Conservation (phyloP, 2,888 invertebrate genomes). For the Lycophotia porphyrea region DNA sequence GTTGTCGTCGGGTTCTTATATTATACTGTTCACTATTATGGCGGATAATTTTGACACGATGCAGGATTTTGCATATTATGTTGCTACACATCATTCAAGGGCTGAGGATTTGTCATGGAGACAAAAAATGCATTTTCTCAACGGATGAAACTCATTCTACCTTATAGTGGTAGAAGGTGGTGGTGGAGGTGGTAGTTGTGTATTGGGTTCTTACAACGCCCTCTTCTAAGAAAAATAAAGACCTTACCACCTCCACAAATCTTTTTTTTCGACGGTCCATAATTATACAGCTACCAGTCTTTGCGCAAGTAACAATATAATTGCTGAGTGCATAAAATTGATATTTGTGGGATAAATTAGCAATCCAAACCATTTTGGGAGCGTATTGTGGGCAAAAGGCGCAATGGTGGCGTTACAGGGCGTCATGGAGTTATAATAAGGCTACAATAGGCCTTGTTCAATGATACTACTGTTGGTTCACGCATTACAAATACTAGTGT, state of each 20-base stretch:
- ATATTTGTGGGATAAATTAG: background rate
- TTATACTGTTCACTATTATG: too few relatives aligned
- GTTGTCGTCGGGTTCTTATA: too few relatives aligned
- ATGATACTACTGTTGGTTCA: background rate
- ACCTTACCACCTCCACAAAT: background rate
- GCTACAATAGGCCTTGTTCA: background rate
- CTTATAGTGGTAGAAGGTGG: too few relatives aligned
- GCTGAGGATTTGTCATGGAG: too few relatives aligned
- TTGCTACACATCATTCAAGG: too few relatives aligned
- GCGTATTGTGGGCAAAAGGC: background rate
- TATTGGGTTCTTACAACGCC: too few relatives aligned
- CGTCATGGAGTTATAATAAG: background rate
- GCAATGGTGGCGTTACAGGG: background rate
- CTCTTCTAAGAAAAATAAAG: background rate
- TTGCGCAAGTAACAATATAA: background rate
- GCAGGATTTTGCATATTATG: too few relatives aligned
- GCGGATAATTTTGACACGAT: too few relatives aligned
- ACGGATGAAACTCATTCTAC: too few relatives aligned
- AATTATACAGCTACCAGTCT: background rate
- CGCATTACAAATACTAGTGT: background rate
- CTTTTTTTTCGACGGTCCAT: background rate
- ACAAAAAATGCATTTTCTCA: too few relatives aligned
- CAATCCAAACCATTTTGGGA: background rate
- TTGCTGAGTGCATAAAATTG: background rate
- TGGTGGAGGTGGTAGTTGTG: too few relatives aligned